phyloP scores from a whole-genome alignment of 2,797 vertebrate genomes.

The Chromobotia macracanthus region DNA sequence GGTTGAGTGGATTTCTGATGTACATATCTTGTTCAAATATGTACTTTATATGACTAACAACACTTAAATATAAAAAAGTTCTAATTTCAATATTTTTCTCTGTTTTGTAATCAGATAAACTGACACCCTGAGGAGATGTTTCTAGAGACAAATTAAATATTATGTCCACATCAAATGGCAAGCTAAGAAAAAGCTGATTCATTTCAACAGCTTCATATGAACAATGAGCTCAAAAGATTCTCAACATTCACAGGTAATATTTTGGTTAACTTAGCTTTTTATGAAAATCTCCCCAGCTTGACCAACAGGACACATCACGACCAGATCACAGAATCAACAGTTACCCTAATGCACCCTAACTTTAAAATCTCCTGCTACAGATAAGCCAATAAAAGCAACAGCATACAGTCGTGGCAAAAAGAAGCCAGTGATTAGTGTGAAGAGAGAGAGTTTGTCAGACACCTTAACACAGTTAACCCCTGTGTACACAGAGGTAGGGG shows the following conservation, averaged over 20 bases:
- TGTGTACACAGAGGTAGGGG: constrained; percentile 56
- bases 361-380: constrained; percentile 1
- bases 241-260: neutral
- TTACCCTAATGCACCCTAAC: neutral
- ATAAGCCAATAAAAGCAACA: constrained; percentile 36
- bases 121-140: neutral
- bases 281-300: neutral
- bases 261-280: neutral
- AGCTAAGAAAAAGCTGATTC: constrained; percentile 1
- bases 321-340: constrained; percentile 39
- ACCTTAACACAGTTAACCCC: constrained; percentile 55
- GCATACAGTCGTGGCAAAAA: constrained; percentile 21
- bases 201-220: constrained; percentile 20
- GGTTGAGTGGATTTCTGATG: constrained; percentile 11
- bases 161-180: neutral
- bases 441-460: neutral
- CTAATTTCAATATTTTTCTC: neutral
- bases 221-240: neutral
- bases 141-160: neutral
- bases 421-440: constrained; percentile 41
- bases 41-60: neutral
- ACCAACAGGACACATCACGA: constrained; percentile 21
- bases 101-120: neutral
- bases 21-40: constrained; percentile 4
- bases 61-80: neutral